A percentile compares a stretch with the other conserved stretches of the same genome.
Evolutionary conservation across 1,140 invertebrate genomes (phyloP).

Genomic region (Aleiodes sp.): DNA sequence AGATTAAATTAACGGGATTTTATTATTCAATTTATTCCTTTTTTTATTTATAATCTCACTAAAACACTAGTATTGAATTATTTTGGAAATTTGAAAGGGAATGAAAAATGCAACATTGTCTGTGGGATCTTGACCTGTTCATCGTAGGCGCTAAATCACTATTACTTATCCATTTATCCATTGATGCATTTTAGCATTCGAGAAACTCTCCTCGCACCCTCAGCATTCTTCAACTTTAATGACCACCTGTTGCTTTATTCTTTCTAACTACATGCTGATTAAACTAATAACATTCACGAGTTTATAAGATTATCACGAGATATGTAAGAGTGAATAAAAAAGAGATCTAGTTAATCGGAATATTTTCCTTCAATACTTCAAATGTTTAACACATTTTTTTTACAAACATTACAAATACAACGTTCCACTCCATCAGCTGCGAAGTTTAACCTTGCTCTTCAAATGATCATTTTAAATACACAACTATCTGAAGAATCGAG

Average conservation of each 20-base stretch:
- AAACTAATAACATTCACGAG: slow-evolving; percentile 12
- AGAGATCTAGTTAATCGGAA: neutral
- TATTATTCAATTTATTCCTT: too few species aligned
- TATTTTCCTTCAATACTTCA: neutral
- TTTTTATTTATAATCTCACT: too few species aligned
- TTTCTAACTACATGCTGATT: slow-evolving; percentile 3
- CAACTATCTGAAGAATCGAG: too few species aligned
- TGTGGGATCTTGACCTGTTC: slow-evolving; percentile 42
- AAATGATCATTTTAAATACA: neutral
- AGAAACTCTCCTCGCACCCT: neutral
- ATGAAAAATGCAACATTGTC: slow-evolving; percentile 18
- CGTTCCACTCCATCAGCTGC: neutral
- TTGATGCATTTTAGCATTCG: neutral
- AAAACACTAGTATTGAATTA: too few species aligned
- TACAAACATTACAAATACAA: neutral
- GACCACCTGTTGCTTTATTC: slow-evolving; percentile 19
- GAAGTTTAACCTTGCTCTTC: neutral
- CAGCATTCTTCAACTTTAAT: neutral
- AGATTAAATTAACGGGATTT: neutral
- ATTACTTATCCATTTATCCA: slow-evolving; percentile 30
- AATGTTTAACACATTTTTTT: neutral
- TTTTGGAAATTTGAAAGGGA: neutral
- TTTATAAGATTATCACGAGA: neutral
- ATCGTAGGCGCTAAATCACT: slow-evolving; percentile 41
- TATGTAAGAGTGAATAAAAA: too few species aligned